phyloP scores from a whole-genome alignment of 1,140 invertebrate genomes.

The Chelonus insularis region DNA sequence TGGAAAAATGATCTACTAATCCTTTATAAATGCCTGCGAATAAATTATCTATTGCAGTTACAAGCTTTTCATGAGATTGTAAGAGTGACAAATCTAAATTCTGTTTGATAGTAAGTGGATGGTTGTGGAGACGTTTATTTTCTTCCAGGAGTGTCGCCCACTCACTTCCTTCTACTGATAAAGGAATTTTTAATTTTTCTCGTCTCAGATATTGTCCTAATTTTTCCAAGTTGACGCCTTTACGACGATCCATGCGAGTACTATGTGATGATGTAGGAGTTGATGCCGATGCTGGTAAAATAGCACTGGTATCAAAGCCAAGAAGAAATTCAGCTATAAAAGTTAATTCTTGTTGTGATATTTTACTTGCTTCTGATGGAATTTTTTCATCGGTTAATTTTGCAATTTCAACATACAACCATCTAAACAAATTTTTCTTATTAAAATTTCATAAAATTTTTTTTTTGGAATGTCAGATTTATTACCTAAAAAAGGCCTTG shows the following conservation, averaged over 20 bases:
- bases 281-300: not conserved
- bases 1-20: conserved; percentile 66
- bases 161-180: conserved; percentile 54
- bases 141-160: conserved; percentile 79
- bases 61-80: conserved; percentile 77
- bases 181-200: conserved; percentile 54
- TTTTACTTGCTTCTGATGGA: conserved; percentile 77
- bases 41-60: conserved; percentile 68
- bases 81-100: conserved; percentile 78
- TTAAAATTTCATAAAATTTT: conserved; percentile 6
- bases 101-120: conserved; percentile 73
- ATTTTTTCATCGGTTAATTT: conserved; percentile 81
- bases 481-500: conserved; percentile 85
- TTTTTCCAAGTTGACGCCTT: conserved; percentile 80
- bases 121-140: conserved; percentile 71
- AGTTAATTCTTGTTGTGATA: conserved; percentile 85
- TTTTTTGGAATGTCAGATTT: conserved; percentile 1
- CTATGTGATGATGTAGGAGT: conserved; percentile 49
- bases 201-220: conserved; percentile 86
- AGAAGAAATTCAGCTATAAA: conserved; percentile 89
- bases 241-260: conserved; percentile 59
- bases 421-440: conserved; percentile 50
- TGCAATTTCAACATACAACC: conserved; percentile 84
- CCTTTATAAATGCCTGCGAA: conserved; percentile 72
- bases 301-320: conserved; percentile 67